Base-by-base conservation (phyloP, 1,140 invertebrate species). In the Pseudomyrmex pallidus region DNA sequence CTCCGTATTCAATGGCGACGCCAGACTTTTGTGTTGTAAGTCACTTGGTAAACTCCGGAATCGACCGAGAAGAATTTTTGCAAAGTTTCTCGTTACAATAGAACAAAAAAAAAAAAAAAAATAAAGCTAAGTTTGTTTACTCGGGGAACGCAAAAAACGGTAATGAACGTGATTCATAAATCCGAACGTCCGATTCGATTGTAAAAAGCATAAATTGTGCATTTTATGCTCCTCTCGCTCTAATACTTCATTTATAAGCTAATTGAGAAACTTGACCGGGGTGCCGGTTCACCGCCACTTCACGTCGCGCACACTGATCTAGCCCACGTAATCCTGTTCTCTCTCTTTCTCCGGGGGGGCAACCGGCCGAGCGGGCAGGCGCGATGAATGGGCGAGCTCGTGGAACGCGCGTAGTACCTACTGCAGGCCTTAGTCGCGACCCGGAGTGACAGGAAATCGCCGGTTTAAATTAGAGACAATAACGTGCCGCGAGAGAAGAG, bases 401-500 rank as follows among this genome's bases (percentile, higher is more conserved):
- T 44, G 20, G 64, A 63, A 56, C 57, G 56, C 46, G n/a, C 46
- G n/a, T 62, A 35, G 54, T 73, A 74, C 57, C 50, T 63, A 48
- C 48, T n/a, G 72, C 22, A 54, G 5, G 50, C 72, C 82, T 78
- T 84, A 72, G 63, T 68, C 61, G 73, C 87, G 54, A 35, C 56
- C 8, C 46, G 62, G 59, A 64, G 68, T 76, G 77, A 84, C 90
- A 86, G 86, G 89, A 90, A 90, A 91, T 91, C 90, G 85, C 90
- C 86, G 82, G 50, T 86, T 90, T 91, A 90, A 91, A 90, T 91
- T 91, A 90, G 83, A 90, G 87, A 90, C 90, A 91, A 90, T 91
- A 90, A 90, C 78, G 54, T 50, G 63, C 54, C 57, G 13, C 46
- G 52, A 35, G 52, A 35, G 35, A 76, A 54, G 56, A 46, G 52